These are phyloP conservation scores for Plectropomus leopardus DNA, from an alignment of 2,113 vertebrate species.

Conservation along the genomic window DNA sequence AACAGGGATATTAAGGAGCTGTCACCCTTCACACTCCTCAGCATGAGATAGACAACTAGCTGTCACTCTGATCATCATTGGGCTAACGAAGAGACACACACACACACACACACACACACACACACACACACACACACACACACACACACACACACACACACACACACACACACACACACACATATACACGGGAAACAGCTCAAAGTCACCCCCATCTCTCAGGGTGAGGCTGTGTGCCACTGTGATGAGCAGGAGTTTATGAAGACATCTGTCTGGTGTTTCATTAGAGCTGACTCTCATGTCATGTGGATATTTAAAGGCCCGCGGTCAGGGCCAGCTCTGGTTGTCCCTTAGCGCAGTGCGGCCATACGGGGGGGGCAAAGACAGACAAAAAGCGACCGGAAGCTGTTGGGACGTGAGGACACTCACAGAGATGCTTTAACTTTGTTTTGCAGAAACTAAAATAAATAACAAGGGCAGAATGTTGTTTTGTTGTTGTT, in stretches of 20 bases:
- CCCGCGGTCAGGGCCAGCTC: not conserved
- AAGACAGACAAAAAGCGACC: slow-evolving; percentile 25
- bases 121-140: slow-evolving; percentile 34
- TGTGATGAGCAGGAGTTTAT: slow-evolving; percentile 49
- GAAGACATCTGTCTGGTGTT: slow-evolving; percentile 77
- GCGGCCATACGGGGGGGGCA: not conserved
- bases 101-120: slow-evolving; percentile 23
- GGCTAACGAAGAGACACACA: slow-evolving; percentile 41
- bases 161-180: slow-evolving; percentile 24
- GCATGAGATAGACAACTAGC: slow-evolving; percentile 55
- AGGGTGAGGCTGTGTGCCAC: slow-evolving; percentile 42
- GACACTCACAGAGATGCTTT: slow-evolving; percentile 12
- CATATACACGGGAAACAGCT: slow-evolving; percentile 49
- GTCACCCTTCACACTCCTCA: slow-evolving; percentile 58
- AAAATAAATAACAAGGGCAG: slow-evolving; percentile 2
- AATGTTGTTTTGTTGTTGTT: not conserved
- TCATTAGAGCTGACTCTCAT: slow-evolving; percentile 68
- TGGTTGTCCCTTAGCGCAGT: slow-evolving; percentile 7
- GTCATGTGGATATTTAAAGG: slow-evolving; percentile 61
- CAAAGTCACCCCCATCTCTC: slow-evolving; percentile 77
- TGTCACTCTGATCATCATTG: slow-evolving; percentile 64
- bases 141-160: slow-evolving; percentile 31
- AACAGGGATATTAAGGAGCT: slow-evolving; percentile 51
- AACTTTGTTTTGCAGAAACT: slow-evolving; percentile 11
- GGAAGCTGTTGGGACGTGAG: slow-evolving; percentile 7